Evolutionary conservation across 2,888 invertebrate species (phyloP).

Genomic region (Aporophyla lueneburgensis): DNA sequence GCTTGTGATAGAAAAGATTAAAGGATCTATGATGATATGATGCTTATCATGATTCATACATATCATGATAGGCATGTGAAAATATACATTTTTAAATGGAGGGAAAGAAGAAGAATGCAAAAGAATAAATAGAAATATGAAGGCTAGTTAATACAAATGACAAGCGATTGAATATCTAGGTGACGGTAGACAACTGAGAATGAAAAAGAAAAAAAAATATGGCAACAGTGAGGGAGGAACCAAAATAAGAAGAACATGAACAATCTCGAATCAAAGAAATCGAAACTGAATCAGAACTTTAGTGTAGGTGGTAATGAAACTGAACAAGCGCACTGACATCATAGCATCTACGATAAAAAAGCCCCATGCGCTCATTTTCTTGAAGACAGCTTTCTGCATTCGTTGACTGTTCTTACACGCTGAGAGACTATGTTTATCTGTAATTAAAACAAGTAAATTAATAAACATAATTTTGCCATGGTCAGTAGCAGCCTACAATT

Average conservation of each 20-base stretch:
- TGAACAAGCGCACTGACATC: constrained; percentile 15
- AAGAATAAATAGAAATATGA: not conserved
- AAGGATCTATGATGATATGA: too few relatives aligned
- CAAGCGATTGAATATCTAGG: not conserved
- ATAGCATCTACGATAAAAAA: constrained; percentile 22
- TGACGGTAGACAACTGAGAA: not conserved
- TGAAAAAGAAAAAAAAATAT: not conserved
- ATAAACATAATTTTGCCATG: not conserved
- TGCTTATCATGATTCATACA: too few relatives aligned
- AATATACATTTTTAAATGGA: not conserved
- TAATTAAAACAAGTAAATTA: not conserved
- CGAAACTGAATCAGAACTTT: constrained; percentile 27
- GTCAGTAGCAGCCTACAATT: too few relatives aligned
- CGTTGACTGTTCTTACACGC: constrained; percentile 40
- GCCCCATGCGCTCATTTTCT: constrained; percentile 23
- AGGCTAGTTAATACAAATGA: too few relatives aligned
- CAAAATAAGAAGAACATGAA: too few relatives aligned
- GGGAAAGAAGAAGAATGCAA: not conserved
- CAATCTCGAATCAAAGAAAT: constrained; percentile 13
- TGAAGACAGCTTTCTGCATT: constrained; percentile 5
- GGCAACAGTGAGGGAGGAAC: too few relatives aligned
- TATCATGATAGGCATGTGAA: too few relatives aligned
- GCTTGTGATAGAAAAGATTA: too few relatives aligned
- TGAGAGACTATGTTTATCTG: constrained; percentile 20
- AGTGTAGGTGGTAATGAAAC: constrained; percentile 21